phyloP scores from a whole-genome alignment of 2,888 invertebrate genomes.

The Panopea generosa region DNA sequence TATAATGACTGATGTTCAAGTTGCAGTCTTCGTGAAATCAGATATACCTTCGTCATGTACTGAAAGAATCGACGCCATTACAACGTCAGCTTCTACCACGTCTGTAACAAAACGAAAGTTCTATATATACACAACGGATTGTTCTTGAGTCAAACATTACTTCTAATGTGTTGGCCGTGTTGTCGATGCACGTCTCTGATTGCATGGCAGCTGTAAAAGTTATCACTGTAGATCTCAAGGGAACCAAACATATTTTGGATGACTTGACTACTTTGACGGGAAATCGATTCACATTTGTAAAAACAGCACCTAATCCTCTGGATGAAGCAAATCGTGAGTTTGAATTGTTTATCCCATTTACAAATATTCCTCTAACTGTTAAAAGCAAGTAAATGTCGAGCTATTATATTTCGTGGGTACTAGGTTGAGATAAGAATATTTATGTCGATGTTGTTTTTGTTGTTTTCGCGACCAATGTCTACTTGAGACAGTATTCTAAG shows the following conservation, averaged over 20 bases:
- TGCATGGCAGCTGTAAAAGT: constrained; percentile 35
- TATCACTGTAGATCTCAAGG: constrained; percentile 2
- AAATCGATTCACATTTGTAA: constrained; percentile 27
- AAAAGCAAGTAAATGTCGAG: no score
- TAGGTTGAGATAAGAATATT: no score
- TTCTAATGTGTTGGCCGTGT: constrained; percentile 13
- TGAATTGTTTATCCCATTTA: constrained; percentile 22
- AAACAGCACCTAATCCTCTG: constrained; percentile 40
- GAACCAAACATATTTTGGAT: constrained; percentile 16
- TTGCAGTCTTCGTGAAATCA: no score
- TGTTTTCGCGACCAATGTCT: no score
- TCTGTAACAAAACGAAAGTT: no score
- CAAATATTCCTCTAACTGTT: constrained; percentile 17
- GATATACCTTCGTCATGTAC: no score
- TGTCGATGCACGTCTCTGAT: constrained; percentile 36
- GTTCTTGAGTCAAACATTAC: constrained; percentile 9
- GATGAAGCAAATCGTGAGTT: constrained; percentile 22
- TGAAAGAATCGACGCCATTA: no score
- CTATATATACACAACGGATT: constrained; percentile 16
- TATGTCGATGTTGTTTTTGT: no score
- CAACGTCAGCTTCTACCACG: no score
- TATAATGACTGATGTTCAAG: no score
- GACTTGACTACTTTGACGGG: constrained; percentile 7
- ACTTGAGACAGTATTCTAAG: no score
- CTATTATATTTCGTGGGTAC: no score